Conservation (phyloP, 1,140 invertebrate species). For the Hycleus phaleratus region DNA sequence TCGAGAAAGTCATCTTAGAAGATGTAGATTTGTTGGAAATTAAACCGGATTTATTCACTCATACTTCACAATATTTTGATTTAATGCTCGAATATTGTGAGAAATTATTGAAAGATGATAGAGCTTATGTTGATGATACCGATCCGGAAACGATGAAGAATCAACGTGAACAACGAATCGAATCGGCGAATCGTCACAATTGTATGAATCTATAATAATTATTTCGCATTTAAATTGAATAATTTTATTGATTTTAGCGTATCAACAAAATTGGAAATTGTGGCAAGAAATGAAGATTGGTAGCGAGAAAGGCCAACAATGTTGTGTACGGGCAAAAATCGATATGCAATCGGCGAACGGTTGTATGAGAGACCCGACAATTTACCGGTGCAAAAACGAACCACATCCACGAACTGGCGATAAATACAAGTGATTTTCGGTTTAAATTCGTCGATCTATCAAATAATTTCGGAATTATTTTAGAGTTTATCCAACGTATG, state of each 20-base stretch:
- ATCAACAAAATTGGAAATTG: conserved; percentile 78
- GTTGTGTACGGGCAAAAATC: conserved; percentile 86
- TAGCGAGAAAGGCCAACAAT: conserved; percentile 41
- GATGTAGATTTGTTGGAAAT: conserved; percentile 89
- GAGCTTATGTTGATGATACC: conserved; percentile 96
- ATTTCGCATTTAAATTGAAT: background rate
- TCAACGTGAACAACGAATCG: conserved; percentile 82
- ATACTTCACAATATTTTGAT: conserved; percentile 97
- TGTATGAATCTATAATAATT: conserved; percentile 48
- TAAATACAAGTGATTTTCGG: conserved; percentile 74
- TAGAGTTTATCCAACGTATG: conserved; percentile 98
- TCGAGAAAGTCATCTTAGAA: conserved; percentile 95
- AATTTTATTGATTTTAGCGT: conserved; percentile 47
- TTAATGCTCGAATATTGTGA: conserved; percentile 83
- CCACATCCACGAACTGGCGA: conserved; percentile 84
- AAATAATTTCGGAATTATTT: conserved; percentile 26
- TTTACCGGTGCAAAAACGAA: conserved; percentile 97
- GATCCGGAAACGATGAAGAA: conserved; percentile 90
- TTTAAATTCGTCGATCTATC: background rate
- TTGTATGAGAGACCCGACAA: conserved; percentile 97
- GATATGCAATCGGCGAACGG: conserved; percentile 96
- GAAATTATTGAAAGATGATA: conserved; percentile 75
- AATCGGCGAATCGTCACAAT: conserved; percentile 82
- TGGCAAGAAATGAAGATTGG: conserved; percentile 97
- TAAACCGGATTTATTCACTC: conserved; percentile 87